Evolutionary conservation across 2,113 vertebrate species (phyloP), one percentile per base, ranked within the genome.

Genomic region (Macaca mulatta): DNA sequence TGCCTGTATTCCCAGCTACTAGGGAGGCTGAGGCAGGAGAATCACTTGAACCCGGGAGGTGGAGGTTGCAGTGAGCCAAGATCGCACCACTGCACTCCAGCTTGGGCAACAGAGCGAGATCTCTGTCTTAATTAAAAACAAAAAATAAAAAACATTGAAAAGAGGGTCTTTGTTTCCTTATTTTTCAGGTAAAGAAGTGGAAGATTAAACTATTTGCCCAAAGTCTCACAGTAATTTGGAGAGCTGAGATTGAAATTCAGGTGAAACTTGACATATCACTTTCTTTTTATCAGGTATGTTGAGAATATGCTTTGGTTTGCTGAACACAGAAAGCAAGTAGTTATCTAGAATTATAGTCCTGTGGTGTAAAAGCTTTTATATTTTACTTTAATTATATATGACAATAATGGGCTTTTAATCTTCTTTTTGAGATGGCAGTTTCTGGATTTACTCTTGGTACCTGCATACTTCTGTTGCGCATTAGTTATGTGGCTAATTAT

Each of bases 381-480:
- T 77, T 48, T 86, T 88, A 61, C 82, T 90, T 64, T 89, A 69
- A 40, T 61, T 40, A 50, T 2, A 6, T 85, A 7, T 61, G 59
- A 94, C 91, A 84, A 67, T 86, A 79, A 94, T 20, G 6, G 61
- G 2, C 18, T 94, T 82, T 75, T 80, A 20, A 48, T 95, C 89
- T 52, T 91, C 90, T 97, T 97, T 40, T 97, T 20, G 79, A 99
- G 99, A 98, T 99, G 98, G 86, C 89, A 1, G 74, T 97, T 92
- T 40, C 93, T 72, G 69, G 83, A 70, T 92, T 93, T 90, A 13
- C n/a, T 50, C 3, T 97, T 90, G 52, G 59, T 96, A 1, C 97
- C 97, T 93, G 88, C 95, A 1, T 98, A 5, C 81, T 98, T 67
- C 77, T 93, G 77, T 94, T 95, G 52, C 74, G 94, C 70, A 27